Conservation (phyloP, 2,888 invertebrate genomes). For the Lasioglossum zephyrum region DNA sequence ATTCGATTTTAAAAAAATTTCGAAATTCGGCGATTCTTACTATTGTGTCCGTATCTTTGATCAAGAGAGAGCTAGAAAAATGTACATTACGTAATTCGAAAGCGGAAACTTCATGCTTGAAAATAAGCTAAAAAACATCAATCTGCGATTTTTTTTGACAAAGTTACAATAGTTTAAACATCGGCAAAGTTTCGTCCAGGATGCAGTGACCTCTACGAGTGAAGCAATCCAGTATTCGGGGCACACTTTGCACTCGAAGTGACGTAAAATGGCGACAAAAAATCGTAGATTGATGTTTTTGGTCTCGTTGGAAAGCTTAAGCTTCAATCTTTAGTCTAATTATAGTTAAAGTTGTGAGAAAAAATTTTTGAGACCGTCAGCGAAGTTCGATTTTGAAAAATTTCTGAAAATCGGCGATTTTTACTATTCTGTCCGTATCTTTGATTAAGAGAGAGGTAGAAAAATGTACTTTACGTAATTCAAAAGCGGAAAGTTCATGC, state of each 20-base stretch:
- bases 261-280: neutral
- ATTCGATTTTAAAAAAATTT: too few species aligned
- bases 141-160: fast-evolving
- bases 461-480: neutral
- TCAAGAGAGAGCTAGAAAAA: too few species aligned
- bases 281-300: neutral
- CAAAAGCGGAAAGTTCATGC: neutral
- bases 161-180: neutral
- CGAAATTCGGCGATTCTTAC: too few species aligned
- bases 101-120: neutral
- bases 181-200: neutral
- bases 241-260: neutral
- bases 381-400: neutral
- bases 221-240: too few species aligned
- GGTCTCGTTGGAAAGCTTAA: neutral
- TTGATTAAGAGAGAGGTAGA: neutral
- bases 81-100: neutral
- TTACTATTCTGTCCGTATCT: neutral
- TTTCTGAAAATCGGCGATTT: fast-evolving
- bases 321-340: neutral
- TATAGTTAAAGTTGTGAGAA: fast-evolving
- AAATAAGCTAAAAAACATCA: neutral
- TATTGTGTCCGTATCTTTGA: too few species aligned
- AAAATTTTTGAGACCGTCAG: fast-evolving
- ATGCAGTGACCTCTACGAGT: too few species aligned